These are phyloP conservation scores for Sorex araneus DNA, from an alignment of 2,113 vertebrate species.

Conservation along the genomic window DNA sequence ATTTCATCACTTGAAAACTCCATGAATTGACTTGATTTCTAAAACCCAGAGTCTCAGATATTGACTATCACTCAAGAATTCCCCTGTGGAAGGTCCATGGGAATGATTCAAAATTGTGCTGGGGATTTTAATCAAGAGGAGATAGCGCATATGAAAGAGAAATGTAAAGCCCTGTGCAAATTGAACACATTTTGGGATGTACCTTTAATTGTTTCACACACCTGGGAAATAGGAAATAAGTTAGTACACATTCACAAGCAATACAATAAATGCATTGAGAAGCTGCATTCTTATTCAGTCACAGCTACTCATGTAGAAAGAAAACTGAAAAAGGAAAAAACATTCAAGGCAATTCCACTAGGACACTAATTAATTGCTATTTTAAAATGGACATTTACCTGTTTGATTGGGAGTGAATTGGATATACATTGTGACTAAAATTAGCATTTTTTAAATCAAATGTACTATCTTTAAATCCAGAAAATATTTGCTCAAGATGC, in stretches of 20 bases:
- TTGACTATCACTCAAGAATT: slow-evolving; percentile 50
- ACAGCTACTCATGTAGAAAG: not conserved
- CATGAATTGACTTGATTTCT: slow-evolving; percentile 43
- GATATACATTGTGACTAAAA: not conserved
- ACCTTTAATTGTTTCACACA: not conserved
- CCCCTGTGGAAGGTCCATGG: not conserved
- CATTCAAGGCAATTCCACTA: not conserved
- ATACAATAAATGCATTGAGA: not conserved
- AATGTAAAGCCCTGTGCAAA: not conserved
- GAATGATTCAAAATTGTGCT: slow-evolving; percentile 11
- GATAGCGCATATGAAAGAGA: not conserved
- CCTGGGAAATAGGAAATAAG: slow-evolving; percentile 1
- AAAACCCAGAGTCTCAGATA: not conserved
- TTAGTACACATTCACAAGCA: not conserved
- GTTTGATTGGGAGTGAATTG: slow-evolving; percentile 13
- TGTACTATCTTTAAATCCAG: not conserved
- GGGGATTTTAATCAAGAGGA: slow-evolving; percentile 57
- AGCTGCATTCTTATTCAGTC: not conserved
- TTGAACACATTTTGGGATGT: not conserved
- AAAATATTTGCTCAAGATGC: slow-evolving; percentile 25
- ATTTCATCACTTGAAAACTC: slow-evolving; percentile 24
- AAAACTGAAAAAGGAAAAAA: not conserved
- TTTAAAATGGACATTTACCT: slow-evolving; percentile 1
- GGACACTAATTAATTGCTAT: not conserved
- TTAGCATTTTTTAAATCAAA: not conserved